A percentile compares a stretch with the other conserved stretches of the same genome.
These are phyloP conservation scores for Macropus fuliginosus DNA, from an alignment of 2,797 vertebrate species.

Conservation along the genomic window DNA sequence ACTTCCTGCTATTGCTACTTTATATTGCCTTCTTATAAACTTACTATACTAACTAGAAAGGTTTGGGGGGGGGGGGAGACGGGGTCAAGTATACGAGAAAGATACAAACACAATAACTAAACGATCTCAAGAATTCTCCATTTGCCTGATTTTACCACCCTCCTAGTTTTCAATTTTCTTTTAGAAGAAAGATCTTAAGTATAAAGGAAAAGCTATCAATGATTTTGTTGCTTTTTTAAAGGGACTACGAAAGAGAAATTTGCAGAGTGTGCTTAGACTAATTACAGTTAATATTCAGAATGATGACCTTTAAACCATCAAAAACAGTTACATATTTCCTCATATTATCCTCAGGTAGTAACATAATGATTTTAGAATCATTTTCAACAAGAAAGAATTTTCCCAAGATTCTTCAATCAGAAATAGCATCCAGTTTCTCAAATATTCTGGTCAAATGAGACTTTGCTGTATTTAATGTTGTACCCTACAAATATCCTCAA, in stretches of 20 bases:
- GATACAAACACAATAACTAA: background rate
- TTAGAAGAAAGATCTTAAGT: background rate
- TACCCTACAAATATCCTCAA: conserved; percentile 43
- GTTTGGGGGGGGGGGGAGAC: fast-evolving
- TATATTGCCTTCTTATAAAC: background rate
- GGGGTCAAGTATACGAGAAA: background rate
- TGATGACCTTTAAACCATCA: conserved; percentile 57
- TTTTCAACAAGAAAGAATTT: conserved; percentile 56
- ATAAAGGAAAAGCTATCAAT: background rate
- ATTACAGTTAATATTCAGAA: background rate
- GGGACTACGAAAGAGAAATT: background rate
- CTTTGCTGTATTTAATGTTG: conserved; percentile 45
- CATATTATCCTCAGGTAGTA: conserved; percentile 46
- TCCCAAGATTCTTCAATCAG: conserved; percentile 10
- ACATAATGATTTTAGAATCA: conserved; percentile 42
- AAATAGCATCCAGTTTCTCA: conserved; percentile 51
- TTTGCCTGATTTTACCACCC: background rate
- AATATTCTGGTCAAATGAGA: conserved; percentile 21
- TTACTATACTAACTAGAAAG: background rate
- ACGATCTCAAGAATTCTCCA: background rate
- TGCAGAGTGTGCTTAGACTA: background rate
- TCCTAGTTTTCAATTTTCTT: background rate
- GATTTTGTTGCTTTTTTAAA: background rate
- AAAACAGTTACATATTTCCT: conserved; percentile 42
- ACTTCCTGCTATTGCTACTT: background rate